Evolutionary conservation across 2,888 invertebrate genomes (phyloP).

Genomic region (Pharmacophagus antenor): DNA sequence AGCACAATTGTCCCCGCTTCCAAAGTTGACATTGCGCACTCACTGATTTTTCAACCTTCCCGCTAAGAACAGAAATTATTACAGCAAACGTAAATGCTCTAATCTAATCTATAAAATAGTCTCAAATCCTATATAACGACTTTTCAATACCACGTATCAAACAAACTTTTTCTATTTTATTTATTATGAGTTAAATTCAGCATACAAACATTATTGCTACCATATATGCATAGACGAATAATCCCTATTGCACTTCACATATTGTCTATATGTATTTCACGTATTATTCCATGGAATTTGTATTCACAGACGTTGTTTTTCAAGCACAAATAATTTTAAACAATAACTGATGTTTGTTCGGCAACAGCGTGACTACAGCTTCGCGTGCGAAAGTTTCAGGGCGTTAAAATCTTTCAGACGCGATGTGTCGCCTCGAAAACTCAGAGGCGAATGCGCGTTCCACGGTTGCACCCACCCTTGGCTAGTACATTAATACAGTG

Average conservation of each 20-base stretch:
- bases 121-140: neutral
- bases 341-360: constrained; percentile 16
- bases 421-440: constrained; percentile 57
- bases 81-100: constrained; percentile 33
- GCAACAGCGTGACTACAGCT: constrained; percentile 26
- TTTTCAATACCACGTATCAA: neutral
- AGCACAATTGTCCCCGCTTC: constrained; percentile 66
- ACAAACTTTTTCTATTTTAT: neutral
- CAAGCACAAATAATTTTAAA: constrained; percentile 18
- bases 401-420: constrained; percentile 39
- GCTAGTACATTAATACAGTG: constrained; percentile 34
- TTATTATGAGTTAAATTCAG: neutral
- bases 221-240: neutral
- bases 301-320: constrained; percentile 16
- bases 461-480: constrained; percentile 45
- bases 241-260: constrained; percentile 15
- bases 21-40: constrained; percentile 76
- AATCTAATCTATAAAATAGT: constrained; percentile 1
- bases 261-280: constrained; percentile 10
- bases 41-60: constrained; percentile 70
- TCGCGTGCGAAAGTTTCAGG: constrained; percentile 60
- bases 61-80: constrained; percentile 56
- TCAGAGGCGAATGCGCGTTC: constrained; percentile 59
- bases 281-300: constrained; percentile 9
- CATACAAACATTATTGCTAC: neutral